These are phyloP conservation scores for Acanthisitta chloris DNA, from an alignment of 2,113 vertebrate species.

Conservation along the genomic window DNA sequence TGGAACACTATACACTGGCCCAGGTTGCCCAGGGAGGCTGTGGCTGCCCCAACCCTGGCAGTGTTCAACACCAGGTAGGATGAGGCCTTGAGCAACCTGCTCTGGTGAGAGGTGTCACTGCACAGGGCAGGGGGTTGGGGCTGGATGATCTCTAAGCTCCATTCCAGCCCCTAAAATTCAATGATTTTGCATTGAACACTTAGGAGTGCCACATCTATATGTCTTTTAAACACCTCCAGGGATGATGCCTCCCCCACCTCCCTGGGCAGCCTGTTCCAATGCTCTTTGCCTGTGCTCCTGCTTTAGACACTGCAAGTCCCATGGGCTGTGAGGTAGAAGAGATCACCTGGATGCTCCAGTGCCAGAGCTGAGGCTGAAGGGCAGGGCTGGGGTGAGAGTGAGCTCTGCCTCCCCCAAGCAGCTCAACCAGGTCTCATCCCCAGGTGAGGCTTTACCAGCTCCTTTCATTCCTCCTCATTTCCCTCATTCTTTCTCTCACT, in stretches of 20 bases:
- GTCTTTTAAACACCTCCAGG: neutral
- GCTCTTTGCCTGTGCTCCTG: neutral
- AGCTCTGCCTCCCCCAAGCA: neutral
- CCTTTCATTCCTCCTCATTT: neutral
- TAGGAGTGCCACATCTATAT: neutral
- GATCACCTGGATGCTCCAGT: neutral
- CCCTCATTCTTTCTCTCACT: neutral
- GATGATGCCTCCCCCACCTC: no score
- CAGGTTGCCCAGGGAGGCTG: no score
- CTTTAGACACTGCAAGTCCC: neutral
- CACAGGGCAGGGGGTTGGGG: no score
- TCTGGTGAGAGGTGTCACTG: no score
- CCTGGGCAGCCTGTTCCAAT: neutral
- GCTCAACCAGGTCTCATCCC: fast-evolving
- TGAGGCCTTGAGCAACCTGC: no score
- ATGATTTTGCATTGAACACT: no score
- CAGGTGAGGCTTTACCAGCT: neutral
- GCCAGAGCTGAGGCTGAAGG: neutral
- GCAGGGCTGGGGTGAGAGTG: neutral
- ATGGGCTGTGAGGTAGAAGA: neutral
- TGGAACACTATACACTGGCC: no score
- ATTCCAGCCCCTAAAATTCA: no score
- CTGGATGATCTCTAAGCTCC: no score
- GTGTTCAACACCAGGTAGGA: no score
- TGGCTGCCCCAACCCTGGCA: no score